Evolutionary conservation across 1,140 invertebrate genomes (phyloP), one percentile per base, ranked within the genome.

Genomic region (Dolichoris vasculosae): DNA sequence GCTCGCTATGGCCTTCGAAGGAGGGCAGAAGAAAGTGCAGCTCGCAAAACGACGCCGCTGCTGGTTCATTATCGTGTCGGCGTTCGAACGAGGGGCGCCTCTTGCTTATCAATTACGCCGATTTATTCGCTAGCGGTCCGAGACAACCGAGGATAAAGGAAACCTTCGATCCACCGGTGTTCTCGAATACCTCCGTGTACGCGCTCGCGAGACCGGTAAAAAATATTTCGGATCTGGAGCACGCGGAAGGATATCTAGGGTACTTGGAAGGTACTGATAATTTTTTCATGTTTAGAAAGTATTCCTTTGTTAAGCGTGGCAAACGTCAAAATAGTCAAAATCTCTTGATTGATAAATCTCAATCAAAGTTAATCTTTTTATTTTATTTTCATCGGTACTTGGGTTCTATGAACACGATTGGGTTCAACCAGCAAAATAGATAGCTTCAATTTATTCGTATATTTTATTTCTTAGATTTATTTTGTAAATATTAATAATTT

Each of bases 51-150:
- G 51, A 30, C 26, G 69, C 69, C 71, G 46, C 75, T 63, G 59
- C 63, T 38, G 83, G 76, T 81, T 85, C 84, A 85, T 85, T 85
- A 85, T 81, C 78, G 84, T 81, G 84, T 85, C 78, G 84, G 71
- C 78, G 55, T 75, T 46, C 8, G 55, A 85, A 81, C 51, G 83
- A 80, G 40, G 78, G 64, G 30, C 67, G 69, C 69, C 30, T 20
- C 43, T 15, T 71, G 51, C 84, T 85, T 85, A 85, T 85, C 84
- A 85, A 85, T 85, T 85, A 85, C 78, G 71, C 78, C 67, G 78
- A 85, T 85, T 85, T 85, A 85, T 85, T 85, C 55, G 69, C 51
- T 0, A 35, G 55, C 15, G 43, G 32, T 38, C 1, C 48, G 26
- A 85, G 78, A 76, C 78, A 51, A 79, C 55, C 35, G 13, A 11